Base-by-base conservation (phyloP, 2,888 invertebrate species). In the Agriopis marginaria region DNA sequence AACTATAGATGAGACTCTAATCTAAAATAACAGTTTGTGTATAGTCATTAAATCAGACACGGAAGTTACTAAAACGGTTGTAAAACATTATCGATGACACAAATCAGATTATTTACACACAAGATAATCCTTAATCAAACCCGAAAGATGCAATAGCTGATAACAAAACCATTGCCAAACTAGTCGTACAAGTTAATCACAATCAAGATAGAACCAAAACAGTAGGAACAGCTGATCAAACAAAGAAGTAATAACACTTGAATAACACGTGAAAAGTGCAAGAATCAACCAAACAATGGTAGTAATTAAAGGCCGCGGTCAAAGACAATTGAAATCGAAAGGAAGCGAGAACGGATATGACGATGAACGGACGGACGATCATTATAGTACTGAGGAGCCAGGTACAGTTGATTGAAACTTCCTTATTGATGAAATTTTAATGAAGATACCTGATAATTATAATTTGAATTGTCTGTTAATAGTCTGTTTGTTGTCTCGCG, bases 281-380 rank as follows among this genome's bases (percentile, higher is more conserved):
- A 55, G 68, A 68, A 60, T 64, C 56, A 51, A 54, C 56, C 78
- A 81, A 81, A 90, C 89, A 90, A 89, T 89, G 79, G 82, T 72
- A 67, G 85, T 83, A 89, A 89, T 87, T 86, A 83, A 85, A 91
- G 87, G 88, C 90, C 86, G 86, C 89, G 91, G 92, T 88, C 91
- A 91, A 87, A 91, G 89, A 90, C 92, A 91, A 92, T 90, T 85
- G 92, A 93, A 93, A 93, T 82, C 82, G 93, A 93, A 93, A 93
- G 92, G 93, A 90, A 89, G 83, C 82, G 66, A 64, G 79, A 62
- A 77, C 88, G 91, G 92, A 92, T 80, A 84, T 91, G 90, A 90
- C 88, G 90, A 85, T 81, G 83, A 45, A 69, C 66, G 55, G 56
- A 78, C 70, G 49, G 66, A 70, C 59, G 66, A 63, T 58, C 54